Evolutionary conservation across 2,113 vertebrate species (phyloP).

Genomic region (Lipotes vexillifer): DNA sequence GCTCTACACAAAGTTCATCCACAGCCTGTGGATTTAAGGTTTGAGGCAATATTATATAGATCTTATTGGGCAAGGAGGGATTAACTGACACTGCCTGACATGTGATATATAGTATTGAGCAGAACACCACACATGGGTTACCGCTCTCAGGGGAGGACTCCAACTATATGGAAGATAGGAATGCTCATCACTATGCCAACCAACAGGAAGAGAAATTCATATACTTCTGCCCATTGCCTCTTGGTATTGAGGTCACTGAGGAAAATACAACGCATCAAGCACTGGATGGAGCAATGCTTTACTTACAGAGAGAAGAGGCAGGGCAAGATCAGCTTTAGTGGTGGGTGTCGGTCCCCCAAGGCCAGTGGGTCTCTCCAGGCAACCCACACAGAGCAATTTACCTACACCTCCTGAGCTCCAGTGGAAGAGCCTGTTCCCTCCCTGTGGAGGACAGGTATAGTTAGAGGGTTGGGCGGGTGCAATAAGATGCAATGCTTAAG

Average conservation of each 20-base stretch:
- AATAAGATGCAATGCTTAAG: background rate
- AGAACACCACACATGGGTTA: background rate
- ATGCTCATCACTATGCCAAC: background rate
- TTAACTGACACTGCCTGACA: background rate
- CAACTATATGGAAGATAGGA: background rate
- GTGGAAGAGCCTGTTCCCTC: background rate
- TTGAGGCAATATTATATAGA: background rate
- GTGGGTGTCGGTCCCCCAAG: background rate
- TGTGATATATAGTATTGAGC: background rate
- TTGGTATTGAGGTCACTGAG: background rate
- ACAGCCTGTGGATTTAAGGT: background rate
- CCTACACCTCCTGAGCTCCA: background rate
- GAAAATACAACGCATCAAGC: background rate
- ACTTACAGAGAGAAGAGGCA: background rate
- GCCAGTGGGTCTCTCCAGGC: background rate
- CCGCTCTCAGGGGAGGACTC: background rate
- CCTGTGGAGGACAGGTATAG: background rate
- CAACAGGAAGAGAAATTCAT: background rate
- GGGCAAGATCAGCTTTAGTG: background rate
- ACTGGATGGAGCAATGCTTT: background rate
- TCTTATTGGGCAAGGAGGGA: background rate
- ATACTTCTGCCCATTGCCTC: background rate
- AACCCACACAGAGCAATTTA: background rate
- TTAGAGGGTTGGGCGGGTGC: background rate
- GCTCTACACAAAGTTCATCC: background rate